Percentiles rank a stretch among this genome's conserved stretches.
phyloP scores from a whole-genome alignment of 2,888 invertebrate genomes.

The Ophion slaviceki region DNA sequence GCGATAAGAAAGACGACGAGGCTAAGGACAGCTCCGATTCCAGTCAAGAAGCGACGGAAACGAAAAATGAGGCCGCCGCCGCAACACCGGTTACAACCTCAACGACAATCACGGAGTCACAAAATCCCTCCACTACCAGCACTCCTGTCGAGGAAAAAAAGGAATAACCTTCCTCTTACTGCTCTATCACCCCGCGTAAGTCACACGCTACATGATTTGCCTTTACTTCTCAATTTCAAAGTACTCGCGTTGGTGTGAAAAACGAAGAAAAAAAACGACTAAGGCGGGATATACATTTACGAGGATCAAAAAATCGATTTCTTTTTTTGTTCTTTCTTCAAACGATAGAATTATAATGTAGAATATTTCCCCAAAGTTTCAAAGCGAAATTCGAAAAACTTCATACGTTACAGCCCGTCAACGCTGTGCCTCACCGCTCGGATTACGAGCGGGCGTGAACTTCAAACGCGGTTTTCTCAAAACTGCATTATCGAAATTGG shows the following conservation, averaged over 20 bases:
- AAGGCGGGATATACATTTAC: too few relatives aligned
- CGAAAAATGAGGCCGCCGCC: constrained; percentile 30
- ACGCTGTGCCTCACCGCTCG: too few relatives aligned
- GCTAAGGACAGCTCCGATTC: constrained; percentile 80
- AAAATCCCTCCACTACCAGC: constrained; percentile 75
- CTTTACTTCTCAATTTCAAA: constrained; percentile 21
- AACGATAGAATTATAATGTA: too few relatives aligned
- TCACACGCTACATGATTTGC: constrained; percentile 24
- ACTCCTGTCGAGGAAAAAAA: constrained; percentile 79
- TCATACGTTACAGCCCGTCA: too few relatives aligned
- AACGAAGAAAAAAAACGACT: background rate
- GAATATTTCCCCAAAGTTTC: too few relatives aligned
- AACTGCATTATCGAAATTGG: too few relatives aligned
- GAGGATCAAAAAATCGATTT: too few relatives aligned
- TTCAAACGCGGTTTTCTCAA: too few relatives aligned
- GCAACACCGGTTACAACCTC: constrained; percentile 69
- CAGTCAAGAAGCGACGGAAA: constrained; percentile 81
- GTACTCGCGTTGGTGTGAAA: background rate
- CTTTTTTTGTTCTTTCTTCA: too few relatives aligned
- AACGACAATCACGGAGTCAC: constrained; percentile 74
- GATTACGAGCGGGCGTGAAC: too few relatives aligned
- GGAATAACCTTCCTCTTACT: constrained; percentile 75
- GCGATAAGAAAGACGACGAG: constrained; percentile 78
- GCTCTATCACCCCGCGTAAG: constrained; percentile 68
- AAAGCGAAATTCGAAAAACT: too few relatives aligned